Base-by-base conservation (phyloP, 2,113 vertebrate species). In the Edolisoma coerulescens region DNA sequence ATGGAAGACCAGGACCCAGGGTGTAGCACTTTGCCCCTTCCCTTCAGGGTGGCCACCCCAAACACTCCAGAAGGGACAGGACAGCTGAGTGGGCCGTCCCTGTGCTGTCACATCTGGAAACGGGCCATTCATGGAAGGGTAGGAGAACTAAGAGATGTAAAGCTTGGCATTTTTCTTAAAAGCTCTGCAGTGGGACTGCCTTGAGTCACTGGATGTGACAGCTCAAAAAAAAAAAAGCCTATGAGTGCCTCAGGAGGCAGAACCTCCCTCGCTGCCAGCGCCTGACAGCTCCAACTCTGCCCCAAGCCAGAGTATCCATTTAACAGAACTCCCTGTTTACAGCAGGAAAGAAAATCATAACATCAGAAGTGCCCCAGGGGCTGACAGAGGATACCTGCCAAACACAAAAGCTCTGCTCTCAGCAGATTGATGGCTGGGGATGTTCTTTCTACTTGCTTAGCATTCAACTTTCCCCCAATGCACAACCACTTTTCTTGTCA, bases 301-400 rank as follows among this genome's bases (percentile, higher is more conserved):
- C 71, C 20, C 22, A 28, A 74, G 95, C 63, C 92, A 89, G 22
- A 81, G 52, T 6, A 83, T 65, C 54, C 60, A 59, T 67, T 88
- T 88, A 95, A 86, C 52, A 88, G 19, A 91, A 63, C 24, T 92
- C 2, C 16, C 39, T 95, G 85, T 94, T 95, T 95, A 93, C 64
- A 93, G 61, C 54, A 44, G 68, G 64, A 83, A 87, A 61, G 50
- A 78, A 94, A 91, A 87, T n/a, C 81, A 33, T 68, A 74, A 28
- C 63, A 83, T 80, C 78, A 33, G 13, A 39, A 84, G 32, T 39
- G 75, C 76, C 61, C 61, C 13, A 7, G 41, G 88, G 92, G 83
- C 64, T 89, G 73, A 93, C 79, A 61, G 76, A 87, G 83, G 69
- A 93, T 49, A 87, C 60, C 64, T 94, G 95, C 90, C 95, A 97